Evolutionary conservation across 2,113 vertebrate species (phyloP), one percentile per base, ranked within the genome.

Genomic region (Lagopus muta): DNA sequence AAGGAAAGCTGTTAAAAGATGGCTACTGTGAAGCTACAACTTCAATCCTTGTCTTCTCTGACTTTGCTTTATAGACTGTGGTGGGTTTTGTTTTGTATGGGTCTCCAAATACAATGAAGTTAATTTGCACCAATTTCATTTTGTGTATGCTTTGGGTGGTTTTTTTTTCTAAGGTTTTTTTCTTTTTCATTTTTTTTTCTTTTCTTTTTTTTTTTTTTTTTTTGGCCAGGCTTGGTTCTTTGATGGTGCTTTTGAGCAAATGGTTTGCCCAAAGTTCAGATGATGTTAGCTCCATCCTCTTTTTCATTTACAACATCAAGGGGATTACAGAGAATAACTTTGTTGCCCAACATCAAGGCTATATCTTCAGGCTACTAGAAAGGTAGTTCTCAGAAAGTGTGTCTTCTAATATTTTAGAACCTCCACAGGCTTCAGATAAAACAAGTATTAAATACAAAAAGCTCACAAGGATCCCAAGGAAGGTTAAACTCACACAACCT

Each of bases 381-480:
- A 98, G 98, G 97, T 97, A 97, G 97, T 98, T 97, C 98, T 98
- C 98, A 98, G 98, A 98, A 98, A 98, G 97, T 97, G 97, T 97
- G 97, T 97, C 98, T 98, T 98, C 98, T 98, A 98, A 98, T 98
- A 98, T 97, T 98, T 98, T 98, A 98, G 98, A 98, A 98, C 97
- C 97, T 97, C 98, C 98, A 98, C 97, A 98, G 98, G 98, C 98
- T 98, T 98, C 97, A 98, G 97, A 98, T 98, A 97, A 98, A 98
- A 98, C 97, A 98, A 98, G 97, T 98, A 97, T 98, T 97, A 98
- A 98, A 98, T 97, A 98, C 97, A 98, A 97, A 98, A 97, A 98
- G 97, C 97, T 97, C 96, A 96, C 96, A 97, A 98, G 97, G 97
- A 97, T 97, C 96, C 97, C 89, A 87, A 98, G 97, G 97, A 98